A percentile compares a stretch with the other conserved stretches of the same genome.
phyloP scores from a whole-genome alignment of 2,113 vertebrate species.

The Grammomys surdaster region DNA sequence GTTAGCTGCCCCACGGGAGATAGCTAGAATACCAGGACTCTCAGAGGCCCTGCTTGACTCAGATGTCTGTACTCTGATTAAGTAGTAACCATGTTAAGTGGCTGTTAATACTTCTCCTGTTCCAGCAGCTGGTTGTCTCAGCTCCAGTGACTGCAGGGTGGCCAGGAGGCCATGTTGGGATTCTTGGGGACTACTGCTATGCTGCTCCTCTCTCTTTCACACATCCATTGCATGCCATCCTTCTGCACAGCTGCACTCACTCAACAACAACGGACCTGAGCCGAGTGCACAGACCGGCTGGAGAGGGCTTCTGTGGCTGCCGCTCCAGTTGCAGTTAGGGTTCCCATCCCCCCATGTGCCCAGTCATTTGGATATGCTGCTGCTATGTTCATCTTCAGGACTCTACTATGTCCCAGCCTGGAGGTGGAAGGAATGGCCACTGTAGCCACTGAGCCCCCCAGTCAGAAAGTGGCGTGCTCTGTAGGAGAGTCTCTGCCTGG shows the following conservation, averaged over 20 bases:
- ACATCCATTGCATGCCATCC: neutral
- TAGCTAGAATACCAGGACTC: neutral
- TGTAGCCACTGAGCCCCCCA: neutral
- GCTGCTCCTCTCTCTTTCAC: neutral
- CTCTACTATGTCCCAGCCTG: no score
- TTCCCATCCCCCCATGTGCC: neutral
- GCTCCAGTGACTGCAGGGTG: neutral
- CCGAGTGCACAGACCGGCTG: neutral
- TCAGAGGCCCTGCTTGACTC: no score
- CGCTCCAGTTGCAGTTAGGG: neutral
- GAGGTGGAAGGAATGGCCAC: neutral
- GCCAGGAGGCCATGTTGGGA: neutral
- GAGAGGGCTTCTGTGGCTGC: neutral
- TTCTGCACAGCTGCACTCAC: neutral
- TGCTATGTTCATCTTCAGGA: no score
- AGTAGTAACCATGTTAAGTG: rapidly evolving
- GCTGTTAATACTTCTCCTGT: neutral
- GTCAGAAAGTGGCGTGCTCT: neutral
- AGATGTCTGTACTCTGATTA: neutral
- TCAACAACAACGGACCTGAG: rapidly evolving
- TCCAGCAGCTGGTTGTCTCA: no score
- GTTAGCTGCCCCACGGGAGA: no score
- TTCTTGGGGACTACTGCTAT: neutral
- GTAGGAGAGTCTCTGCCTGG: rapidly evolving
- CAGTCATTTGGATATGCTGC: neutral